Base-by-base conservation (phyloP, 2,888 invertebrate species). In the Drosophila stalkeri region DNA sequence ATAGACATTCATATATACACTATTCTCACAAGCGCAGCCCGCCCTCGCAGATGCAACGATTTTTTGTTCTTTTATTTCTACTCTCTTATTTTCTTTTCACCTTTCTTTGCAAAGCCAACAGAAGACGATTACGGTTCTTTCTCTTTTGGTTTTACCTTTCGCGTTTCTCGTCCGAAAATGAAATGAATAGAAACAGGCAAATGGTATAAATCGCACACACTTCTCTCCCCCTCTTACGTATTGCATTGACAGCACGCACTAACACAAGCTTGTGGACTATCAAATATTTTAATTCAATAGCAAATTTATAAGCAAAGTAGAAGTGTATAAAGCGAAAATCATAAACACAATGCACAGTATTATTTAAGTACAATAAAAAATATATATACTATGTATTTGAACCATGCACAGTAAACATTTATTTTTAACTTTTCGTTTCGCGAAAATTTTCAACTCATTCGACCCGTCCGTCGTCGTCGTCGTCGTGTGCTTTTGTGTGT, bases 341-440 rank as follows among this genome's bases (percentile, higher is more conserved):
- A 81, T 65, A 57, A 77, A 64, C 56, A 63, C 52, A 71, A 65
- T 68, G 55, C 69, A 76, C 71, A 62, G 62, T 51, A 71, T 67
- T 71, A 64, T 64, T 64, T 57, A 49, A 68, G 67, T 63, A 72
- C 59, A 41, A 56, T 55, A 57, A 54, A 80, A 80, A 64, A n/a
- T 46, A 52, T 55, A 63, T 73, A 79, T 64, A 69, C 54, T 74
- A 67, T 56, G 72, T 68, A 74, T 76, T 75, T 80, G 73, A 80
- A 71, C 75, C 79, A 78, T 81, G 84, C 82, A 82, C 89, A 81
- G 79, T 85, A 89, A 84, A 86, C 84, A 82, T 89, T 90, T 90
- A 91, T 90, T 91, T 91, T 85, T 87, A 88, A 79, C 83, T 89
- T 89, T 83, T 79, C 77, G 77, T 72, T 80, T 82, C 80, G 86